Conservation (phyloP, 2,113 vertebrate species). For the Ursus arctos region DNA sequence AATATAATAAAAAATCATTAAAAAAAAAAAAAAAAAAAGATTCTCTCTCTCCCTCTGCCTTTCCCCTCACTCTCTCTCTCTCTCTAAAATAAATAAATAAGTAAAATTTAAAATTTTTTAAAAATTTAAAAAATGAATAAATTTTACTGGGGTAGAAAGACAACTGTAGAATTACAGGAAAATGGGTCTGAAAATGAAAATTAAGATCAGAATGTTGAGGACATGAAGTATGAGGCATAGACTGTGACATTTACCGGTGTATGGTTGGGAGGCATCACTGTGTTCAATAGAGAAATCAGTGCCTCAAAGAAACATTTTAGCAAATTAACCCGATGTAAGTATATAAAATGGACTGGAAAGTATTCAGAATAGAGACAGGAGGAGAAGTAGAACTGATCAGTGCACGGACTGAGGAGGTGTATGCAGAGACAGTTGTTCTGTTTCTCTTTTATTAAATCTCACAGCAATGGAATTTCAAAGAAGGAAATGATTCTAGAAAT, state of each 20-base stretch:
- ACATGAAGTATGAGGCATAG: background rate
- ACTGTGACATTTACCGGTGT: background rate
- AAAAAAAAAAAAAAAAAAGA: no score
- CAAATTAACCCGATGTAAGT: background rate
- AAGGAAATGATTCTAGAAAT: background rate
- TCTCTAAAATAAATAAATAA: background rate
- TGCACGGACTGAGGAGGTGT: background rate
- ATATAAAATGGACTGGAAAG: background rate
- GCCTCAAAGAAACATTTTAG: background rate
- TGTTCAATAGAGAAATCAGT: background rate
- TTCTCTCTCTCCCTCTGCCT: background rate
- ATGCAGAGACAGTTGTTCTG: background rate
- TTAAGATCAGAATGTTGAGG: background rate
- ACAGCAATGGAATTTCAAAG: background rate
- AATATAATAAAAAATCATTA: no score
- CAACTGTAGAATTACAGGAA: background rate
- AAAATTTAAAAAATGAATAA: background rate
- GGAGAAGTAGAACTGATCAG: background rate
- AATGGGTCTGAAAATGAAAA: background rate
- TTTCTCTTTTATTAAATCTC: background rate
- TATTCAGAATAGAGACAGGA: background rate
- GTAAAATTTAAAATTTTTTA: background rate
- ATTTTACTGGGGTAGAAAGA: background rate
- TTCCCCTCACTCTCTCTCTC: background rate
- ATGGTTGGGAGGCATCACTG: background rate